Evolutionary conservation across 37 sponge, comb jelly and placozoan genomes (phyloP), one percentile per base, ranked within the genome.

Genomic region (Axinella damicornis): DNA sequence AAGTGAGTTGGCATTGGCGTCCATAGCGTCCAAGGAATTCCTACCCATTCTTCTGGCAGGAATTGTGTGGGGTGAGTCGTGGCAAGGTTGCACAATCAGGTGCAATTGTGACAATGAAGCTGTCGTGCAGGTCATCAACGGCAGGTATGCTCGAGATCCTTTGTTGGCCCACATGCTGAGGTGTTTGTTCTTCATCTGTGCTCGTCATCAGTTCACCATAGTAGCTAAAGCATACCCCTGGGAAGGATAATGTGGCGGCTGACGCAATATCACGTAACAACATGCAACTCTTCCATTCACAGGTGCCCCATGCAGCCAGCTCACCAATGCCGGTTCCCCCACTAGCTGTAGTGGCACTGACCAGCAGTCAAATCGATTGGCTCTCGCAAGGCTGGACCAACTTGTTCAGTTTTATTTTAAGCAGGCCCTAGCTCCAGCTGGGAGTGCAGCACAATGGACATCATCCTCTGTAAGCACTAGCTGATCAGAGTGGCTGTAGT

Each of bases 391-490:
- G 1, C 54, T 86, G 79, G 87, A 79, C 28, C 24, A 33, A 38
- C 72, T 55, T 70, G 79, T 86, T 27, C 69, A 67, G 33, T 34
- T 37, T 31, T 68, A 68, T 68, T 68, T 68, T 68, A 68, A 52
- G 24, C 28, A 64, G 32, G 68, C 69, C 34, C 33, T 80, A 53
- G 70, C 81, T 36, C 81, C 81, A 53, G 4, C 55, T 31, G n/a
- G n/a, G n/a, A n/a, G n/a, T n/a, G n/a, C n/a, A n/a, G n/a, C n/a
- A n/a, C n/a, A n/a, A n/a, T n/a, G n/a, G n/a, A n/a, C n/a, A n/a
- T n/a, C n/a, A n/a, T n/a, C n/a, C n/a, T n/a, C n/a, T n/a, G n/a
- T n/a, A n/a, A n/a, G n/a, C n/a, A n/a, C n/a, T n/a, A n/a, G n/a
- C n/a, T n/a, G n/a, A n/a, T n/a, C n/a, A n/a, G n/a, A n/a, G n/a